Evolutionary conservation across 1,140 invertebrate genomes (phyloP), one percentile per base, ranked within the genome.

Genomic region (Bombus terrestris): DNA sequence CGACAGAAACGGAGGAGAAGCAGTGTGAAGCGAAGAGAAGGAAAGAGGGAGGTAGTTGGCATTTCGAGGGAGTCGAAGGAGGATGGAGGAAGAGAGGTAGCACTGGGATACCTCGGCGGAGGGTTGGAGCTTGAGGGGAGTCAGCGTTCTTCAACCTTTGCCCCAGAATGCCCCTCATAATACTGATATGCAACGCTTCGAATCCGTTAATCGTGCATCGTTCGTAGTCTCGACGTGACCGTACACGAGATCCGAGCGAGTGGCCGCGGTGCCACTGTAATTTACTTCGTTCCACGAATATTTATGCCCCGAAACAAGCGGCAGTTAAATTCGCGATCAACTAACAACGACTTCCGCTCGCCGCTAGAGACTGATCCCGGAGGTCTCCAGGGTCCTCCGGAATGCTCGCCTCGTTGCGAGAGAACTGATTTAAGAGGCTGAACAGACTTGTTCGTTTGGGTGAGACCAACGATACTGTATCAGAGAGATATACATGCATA

Each of bases 61-160:
- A 81, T 28, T 62, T n/a, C 22, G 41, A 32, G 66, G 62, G n/a
- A 74, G 53, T 77, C 35, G 53, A 72, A 83, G 80, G 66, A 57
- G 75, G 74, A 75, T 2, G 57, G 71, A 37, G 62, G 25, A 43
- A 41, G 32, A 53, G 62, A 64, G 71, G 62, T 53, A 18, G 74
- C 66, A 43, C 32, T 64, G 28, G 18, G 53, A 41, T 57, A 66
- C 41, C 57, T 71, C 72, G 57, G 87, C 72, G 81, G 68, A 89
- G 87, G 88, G 84, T 90, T 87, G 86, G 82, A 78, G 86, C 78
- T 85, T 32, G 85, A 78, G 86, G 82, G 88, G 88, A 85, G 71
- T 57, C 77, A 89, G 92, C 93, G 93, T 95, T 95, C 94, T 92
- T 95, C 94, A 94, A 95, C 94, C 94, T 95, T 94, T 95, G 94